Base-by-base conservation (phyloP, 2,797 vertebrate species). In the Heteromormyrus szaboi region DNA sequence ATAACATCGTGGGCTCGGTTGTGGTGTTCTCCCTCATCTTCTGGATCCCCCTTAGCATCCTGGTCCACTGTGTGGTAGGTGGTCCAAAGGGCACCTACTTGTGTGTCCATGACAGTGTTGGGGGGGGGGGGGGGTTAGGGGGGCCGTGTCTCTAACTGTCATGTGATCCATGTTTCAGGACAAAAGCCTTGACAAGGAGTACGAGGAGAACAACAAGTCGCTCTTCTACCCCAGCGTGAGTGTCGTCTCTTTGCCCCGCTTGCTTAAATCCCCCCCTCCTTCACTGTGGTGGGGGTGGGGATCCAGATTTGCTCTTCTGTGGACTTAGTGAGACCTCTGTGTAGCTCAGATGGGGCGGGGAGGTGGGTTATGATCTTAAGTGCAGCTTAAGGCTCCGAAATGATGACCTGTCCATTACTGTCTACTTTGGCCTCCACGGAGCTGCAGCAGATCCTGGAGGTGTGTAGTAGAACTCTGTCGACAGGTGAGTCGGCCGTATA, bases 1-100 rank as follows among this genome's bases (percentile, higher is more conserved):
- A 99, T 91, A 99, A 99, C 93, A 99, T 99, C 2, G 99, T 99
- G 51, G 99, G 98, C n/a, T 99, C 99, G 0, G 99, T 99, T 25
- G 95, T 99, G 76, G 98, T 99, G 86, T 99, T 99, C 95, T 99
- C 99, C 56, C 94, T 99, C 33, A 41, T 99, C 48, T 98, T 99
- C 91, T 99, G 99, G 98, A 98, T 99, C 93, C 99, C 99, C 87
- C 96, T 99, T 91, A 99, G 99, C 93, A 98, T 99, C 92, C 96
- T 99, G 85, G 99, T 99, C 91, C 98, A 99, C 89, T 99, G 97
- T 87, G 97, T 99, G 99, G 99, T 99, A 94, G 97, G 96, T 84
- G 44, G 44, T 94, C 76, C 17, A 37, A 29, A 25, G 22, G 11
- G 50, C 22, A 0, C 12, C 51, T 54, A 25, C 50, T 51, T 22